Base-by-base conservation (phyloP, 2,113 vertebrate genomes). In the Alaudala cheleensis region DNA sequence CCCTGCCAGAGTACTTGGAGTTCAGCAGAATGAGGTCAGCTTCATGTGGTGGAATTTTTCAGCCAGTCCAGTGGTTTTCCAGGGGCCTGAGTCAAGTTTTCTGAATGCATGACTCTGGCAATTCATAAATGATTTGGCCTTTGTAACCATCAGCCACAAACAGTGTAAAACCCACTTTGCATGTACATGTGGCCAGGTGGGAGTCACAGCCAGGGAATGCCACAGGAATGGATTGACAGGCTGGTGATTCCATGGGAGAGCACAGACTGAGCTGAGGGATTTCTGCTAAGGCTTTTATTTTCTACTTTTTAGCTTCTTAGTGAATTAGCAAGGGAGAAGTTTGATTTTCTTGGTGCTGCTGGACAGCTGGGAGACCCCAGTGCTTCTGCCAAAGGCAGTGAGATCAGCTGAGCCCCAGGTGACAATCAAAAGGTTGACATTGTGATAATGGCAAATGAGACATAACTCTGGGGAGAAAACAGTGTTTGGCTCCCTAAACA, bases 11-110 rank as follows among this genome's bases (percentile, higher is more conserved):
- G 21, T 15, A 15, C 88, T 93, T 60, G 69, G 64, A 93, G 44
- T 62, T 64, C 39, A 90, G 57, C 72, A 90, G 64, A 81, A 90
- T 94, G 86, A 95, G 90, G 92, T 96, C 93, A 92, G 79, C 57
- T 60, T 84, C n/a, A 81, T 86, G 72, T n/a, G 74, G 28, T 81
- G 85, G 80, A 60, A 86, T 88, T 93, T 91, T 95, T 86, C 79
- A 90, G 90, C 81, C 93, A 54, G 79, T 61, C 84, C 24, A 3
- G 76, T 88, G 78, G 78, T 94, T 95, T 93, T 93, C 88, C 92
- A 73, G 56, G 50, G 39, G 49, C 45, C 66, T 61, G 70, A 92
- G 78, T 92, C 73, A 91, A 54, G 49, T 79, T 77, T 92, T 92
- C 89, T 93, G 78, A 85, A 79, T 76, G 62, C 54, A 44, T 16